Conservation (phyloP, 2,113 vertebrate genomes). For the Garra rufa region DNA sequence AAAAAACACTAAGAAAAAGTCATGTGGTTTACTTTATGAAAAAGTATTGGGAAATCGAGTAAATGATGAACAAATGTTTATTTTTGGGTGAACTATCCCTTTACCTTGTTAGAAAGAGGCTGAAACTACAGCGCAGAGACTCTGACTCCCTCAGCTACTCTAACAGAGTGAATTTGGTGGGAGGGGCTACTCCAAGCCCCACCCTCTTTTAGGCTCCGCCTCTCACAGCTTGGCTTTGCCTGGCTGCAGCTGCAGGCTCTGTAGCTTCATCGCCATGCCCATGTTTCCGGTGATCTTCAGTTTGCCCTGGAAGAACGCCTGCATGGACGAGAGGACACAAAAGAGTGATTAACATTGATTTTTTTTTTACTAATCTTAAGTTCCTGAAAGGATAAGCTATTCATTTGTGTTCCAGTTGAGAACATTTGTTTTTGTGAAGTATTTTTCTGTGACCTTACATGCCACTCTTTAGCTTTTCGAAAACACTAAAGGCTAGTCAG, state of each 20-base stretch:
- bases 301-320: constrained; percentile 99
- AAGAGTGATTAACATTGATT: not conserved
- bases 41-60: not conserved
- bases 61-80: not conserved
- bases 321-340: constrained; percentile 8
- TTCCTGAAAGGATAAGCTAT: not conserved
- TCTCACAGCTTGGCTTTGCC: constrained; percentile 90
- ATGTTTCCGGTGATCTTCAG: constrained; percentile 94
- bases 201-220: not conserved
- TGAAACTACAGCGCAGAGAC: not conserved
- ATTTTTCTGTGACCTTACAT: not conserved
- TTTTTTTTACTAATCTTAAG: not conserved
- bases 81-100: not conserved
- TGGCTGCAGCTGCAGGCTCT: constrained; percentile 90
- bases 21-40: not conserved
- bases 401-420: not conserved
- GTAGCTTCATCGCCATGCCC: constrained; percentile 95
- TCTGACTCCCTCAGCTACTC: constrained; percentile 2
- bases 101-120: not conserved
- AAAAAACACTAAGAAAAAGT: not conserved
- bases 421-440: not conserved
- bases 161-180: not conserved
- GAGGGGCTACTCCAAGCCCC: not conserved
- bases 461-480: not conserved
- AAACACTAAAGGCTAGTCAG: not conserved